Conservation (phyloP, 2,888 invertebrate genomes). For the Eristalinus sepulchralis region DNA sequence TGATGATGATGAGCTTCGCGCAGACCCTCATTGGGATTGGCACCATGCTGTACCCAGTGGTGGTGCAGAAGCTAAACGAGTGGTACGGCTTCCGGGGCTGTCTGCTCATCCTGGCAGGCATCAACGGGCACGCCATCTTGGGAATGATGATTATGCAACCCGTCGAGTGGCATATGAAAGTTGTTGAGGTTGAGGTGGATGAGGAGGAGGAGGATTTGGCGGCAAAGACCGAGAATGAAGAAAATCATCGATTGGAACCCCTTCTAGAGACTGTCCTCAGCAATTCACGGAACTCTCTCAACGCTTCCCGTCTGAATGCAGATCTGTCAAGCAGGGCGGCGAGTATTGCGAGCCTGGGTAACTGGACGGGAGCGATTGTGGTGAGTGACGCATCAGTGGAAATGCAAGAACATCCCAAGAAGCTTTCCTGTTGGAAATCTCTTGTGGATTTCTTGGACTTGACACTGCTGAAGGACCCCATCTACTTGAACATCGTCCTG, state of each 20-base stretch:
- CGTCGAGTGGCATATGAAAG: conserved; percentile 86
- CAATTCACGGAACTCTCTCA: conserved; percentile 2
- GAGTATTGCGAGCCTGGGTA: conserved; percentile 79
- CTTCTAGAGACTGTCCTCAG: conserved; percentile 4
- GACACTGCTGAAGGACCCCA: conserved; percentile 84
- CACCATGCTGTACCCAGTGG: conserved; percentile 86
- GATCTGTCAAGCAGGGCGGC: conserved; percentile 75
- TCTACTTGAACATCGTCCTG: conserved; percentile 86
- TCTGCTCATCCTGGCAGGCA: conserved; percentile 84
- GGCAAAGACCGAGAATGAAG: conserved; percentile 58
- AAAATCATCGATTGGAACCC: conserved; percentile 40
- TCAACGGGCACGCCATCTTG: conserved; percentile 85
- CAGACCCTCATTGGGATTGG: conserved; percentile 87
- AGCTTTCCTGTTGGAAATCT: conserved; percentile 79
- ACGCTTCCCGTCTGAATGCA: neutral
- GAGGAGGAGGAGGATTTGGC: conserved; percentile 77
- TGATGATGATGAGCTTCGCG: conserved; percentile 88
- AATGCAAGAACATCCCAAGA: conserved; percentile 73
- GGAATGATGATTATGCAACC: conserved; percentile 89
- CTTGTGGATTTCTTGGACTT: conserved; percentile 85
- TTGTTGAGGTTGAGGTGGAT: conserved; percentile 77
- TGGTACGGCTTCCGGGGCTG: conserved; percentile 88
- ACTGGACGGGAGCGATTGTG: conserved; percentile 79
- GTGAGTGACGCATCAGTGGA: conserved; percentile 77
- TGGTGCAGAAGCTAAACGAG: conserved; percentile 84